phyloP scores from a whole-genome alignment of 2,888 invertebrate genomes.

The Drosophila algonquin region DNA sequence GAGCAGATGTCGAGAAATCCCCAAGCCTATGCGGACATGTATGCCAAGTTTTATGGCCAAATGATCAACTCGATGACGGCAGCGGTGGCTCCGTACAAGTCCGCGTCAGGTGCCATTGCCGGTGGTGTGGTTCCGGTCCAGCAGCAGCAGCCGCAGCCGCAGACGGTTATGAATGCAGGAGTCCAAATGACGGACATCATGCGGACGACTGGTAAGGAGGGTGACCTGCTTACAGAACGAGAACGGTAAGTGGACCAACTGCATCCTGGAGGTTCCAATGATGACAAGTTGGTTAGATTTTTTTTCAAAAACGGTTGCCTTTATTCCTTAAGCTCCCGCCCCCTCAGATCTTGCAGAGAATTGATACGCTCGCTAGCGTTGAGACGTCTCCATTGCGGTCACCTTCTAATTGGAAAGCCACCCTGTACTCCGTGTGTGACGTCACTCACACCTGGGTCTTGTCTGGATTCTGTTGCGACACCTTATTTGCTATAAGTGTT shows the following conservation, averaged over 20 bases:
- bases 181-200: constrained; percentile 11
- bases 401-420: too few species aligned
- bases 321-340: neutral
- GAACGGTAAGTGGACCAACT: constrained; percentile 56
- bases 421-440: too few species aligned
- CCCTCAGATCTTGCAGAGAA: too few species aligned
- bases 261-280: neutral
- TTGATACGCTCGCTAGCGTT: too few species aligned
- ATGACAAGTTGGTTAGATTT: too few species aligned
- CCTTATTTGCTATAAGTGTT: too few species aligned
- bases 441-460: too few species aligned
- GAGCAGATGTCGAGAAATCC: constrained; percentile 66
- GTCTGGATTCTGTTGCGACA: too few species aligned
- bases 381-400: too few species aligned
- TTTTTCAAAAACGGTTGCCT: neutral
- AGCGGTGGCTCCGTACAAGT: constrained; percentile 40
- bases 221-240: constrained; percentile 59
- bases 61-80: constrained; percentile 67
- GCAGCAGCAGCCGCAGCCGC: neutral
- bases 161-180: constrained; percentile 5
- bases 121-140: neutral
- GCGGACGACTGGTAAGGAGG: constrained; percentile 39
- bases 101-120: constrained; percentile 16
- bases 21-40: constrained; percentile 64
- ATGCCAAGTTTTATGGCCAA: constrained; percentile 67